These are phyloP conservation scores for Gnathonemus longibarbis DNA, from an alignment of 2,113 vertebrate genomes.

Conservation along the genomic window DNA sequence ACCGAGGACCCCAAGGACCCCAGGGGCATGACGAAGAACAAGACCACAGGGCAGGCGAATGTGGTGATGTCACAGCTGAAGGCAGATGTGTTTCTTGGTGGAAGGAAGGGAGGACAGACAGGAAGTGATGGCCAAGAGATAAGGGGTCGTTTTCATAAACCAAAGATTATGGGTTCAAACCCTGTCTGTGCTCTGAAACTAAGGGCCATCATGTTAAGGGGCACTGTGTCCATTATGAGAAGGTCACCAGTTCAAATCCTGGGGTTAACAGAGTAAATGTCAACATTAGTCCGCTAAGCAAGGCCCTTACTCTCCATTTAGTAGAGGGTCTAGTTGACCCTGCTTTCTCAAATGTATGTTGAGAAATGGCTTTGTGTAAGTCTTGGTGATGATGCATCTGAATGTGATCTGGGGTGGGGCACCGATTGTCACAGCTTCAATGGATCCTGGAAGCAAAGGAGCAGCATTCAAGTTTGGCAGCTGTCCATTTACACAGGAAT, in stretches of 20 bases:
- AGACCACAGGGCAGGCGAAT: background rate
- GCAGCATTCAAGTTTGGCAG: background rate
- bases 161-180: background rate
- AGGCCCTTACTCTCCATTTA: background rate
- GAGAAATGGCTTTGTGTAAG: background rate
- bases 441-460: background rate
- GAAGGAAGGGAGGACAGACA: background rate
- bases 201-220: background rate
- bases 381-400: background rate
- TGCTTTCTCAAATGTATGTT: background rate
- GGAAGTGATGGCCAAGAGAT: background rate
- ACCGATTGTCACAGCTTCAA: background rate
- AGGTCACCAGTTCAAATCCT: background rate
- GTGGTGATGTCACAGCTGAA: background rate
- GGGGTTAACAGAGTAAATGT: background rate
- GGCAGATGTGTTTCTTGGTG: background rate
- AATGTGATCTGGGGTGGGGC: background rate
- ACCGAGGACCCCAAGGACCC: background rate
- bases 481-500: slow-evolving; percentile 34
- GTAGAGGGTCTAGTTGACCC: background rate
- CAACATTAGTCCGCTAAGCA: background rate
- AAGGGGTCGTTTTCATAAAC: background rate
- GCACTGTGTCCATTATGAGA: background rate
- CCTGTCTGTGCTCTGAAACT: background rate
- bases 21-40: background rate